Conservation (phyloP, 2,888 invertebrate genomes). For the Latrodectus elegans region DNA sequence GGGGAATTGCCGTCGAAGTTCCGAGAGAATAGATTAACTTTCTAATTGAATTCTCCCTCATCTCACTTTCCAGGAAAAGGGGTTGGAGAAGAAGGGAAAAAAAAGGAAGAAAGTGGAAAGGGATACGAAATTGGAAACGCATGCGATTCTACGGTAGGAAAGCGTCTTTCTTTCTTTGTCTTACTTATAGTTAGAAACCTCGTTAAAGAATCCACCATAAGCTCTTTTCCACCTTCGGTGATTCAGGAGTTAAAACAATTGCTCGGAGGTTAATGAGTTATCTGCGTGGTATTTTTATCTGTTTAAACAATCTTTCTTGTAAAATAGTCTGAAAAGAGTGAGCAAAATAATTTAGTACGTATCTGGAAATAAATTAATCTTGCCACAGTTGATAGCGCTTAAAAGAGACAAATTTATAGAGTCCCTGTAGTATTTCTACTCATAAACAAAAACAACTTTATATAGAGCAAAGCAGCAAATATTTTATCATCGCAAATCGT, state of each 20-base stretch:
- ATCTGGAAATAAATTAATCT: no score
- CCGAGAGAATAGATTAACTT: slow-evolving; percentile 54
- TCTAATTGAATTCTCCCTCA: slow-evolving; percentile 57
- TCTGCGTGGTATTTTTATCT: neutral
- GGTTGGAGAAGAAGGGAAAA: slow-evolving; percentile 1
- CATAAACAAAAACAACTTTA: no score
- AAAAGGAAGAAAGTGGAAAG: neutral
- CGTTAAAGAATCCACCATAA: neutral
- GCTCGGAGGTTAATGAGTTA: neutral
- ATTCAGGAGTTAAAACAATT: neutral
- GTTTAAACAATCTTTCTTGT: no score
- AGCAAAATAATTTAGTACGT: no score
- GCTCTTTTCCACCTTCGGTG: neutral
- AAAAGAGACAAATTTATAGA: no score
- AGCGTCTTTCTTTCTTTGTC: neutral
- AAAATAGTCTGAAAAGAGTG: no score
- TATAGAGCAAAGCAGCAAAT: no score
- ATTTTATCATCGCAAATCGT: no score
- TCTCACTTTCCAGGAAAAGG: slow-evolving; percentile 23
- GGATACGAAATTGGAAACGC: neutral
- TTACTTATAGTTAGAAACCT: neutral
- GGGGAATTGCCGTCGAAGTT: slow-evolving; percentile 35
- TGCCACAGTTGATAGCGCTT: no score
- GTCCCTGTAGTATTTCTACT: no score
- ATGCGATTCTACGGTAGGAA: neutral